Evolutionary conservation across 2,113 vertebrate genomes (phyloP), one percentile per base, ranked within the genome.

Genomic region (Etia nguti): DNA sequence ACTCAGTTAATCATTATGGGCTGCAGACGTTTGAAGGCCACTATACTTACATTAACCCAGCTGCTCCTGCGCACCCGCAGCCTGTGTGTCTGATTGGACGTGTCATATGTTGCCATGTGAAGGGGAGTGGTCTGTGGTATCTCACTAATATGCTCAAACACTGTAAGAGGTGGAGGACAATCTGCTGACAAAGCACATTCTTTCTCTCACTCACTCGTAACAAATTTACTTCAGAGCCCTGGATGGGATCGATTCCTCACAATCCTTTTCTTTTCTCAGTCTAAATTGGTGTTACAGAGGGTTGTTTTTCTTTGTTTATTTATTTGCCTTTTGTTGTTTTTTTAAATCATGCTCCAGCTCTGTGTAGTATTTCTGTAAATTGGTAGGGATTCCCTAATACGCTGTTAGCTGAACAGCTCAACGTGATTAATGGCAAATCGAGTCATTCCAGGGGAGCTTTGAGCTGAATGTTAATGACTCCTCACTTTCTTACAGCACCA

Each of bases 1-100:
- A 13, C 24, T 10, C 4, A 9, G 88, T 81, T 88, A 90, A 90
- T 90, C 62, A 92, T 92, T 91, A 43, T 1, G 20, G 13, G 22
- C 36, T 29, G 70, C 12, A 83, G 60, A 20, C 4, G 6, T 48
- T 29, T 75, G 70, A 75, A 75, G 70, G 41, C 68, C 16, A 6
- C 70, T 0, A 12, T 29, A 10, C 48, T 5, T 11, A 43, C 24
- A 48, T 8, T 48, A 48, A 48, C 15, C 70, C 70, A 48, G 70
- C 70, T 48, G 70, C 43, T 48, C 9, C 43, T 52, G 8, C 12
- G 22, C 11, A 10, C 20, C 13, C 9, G 26, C 26, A 60, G 57
- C 26, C 6, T 24, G 81, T 26, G 80, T 43, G 77, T 18, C 0
- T 82, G 70, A 34, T 18, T 20, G 79, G 15, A 24, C 54, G 15